A percentile compares a stretch with the other conserved stretches of the same genome.
Conservation (phyloP, 2,888 invertebrate species). For the Cetonia aurata region DNA sequence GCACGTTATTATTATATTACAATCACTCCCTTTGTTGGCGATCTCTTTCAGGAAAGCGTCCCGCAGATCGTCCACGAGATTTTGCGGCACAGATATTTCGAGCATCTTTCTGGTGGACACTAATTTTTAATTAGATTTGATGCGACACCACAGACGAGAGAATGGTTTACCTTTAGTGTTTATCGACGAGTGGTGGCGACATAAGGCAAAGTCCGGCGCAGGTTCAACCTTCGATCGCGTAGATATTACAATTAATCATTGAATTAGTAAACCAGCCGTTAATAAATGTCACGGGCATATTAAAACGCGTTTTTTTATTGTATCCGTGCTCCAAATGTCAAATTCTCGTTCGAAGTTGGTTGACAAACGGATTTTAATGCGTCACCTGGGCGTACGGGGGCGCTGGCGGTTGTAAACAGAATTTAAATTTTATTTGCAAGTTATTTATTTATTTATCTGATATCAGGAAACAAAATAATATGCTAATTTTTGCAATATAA, state of each 20-base stretch:
- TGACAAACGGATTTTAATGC: too few relatives aligned
- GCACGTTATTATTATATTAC: slow-evolving; percentile 9
- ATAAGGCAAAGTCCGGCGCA: slow-evolving; percentile 33
- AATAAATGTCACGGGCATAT: too few relatives aligned
- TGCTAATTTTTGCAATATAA: too few relatives aligned
- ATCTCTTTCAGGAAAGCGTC: slow-evolving; percentile 60
- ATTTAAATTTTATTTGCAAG: background rate
- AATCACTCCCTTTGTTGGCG: slow-evolving; percentile 54
- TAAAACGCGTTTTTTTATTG: too few relatives aligned
- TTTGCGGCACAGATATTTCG: slow-evolving; percentile 44
- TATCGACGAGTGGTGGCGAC: background rate
- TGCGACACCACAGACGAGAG: background rate
- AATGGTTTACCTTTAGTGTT: slow-evolving; percentile 16
- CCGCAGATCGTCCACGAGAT: slow-evolving; percentile 61
- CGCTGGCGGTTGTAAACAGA: too few relatives aligned
- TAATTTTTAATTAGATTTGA: slow-evolving; percentile 1
- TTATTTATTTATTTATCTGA: background rate
- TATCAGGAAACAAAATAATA: too few relatives aligned
- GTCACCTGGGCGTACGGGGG: too few relatives aligned
- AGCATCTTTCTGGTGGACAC: slow-evolving; percentile 3
- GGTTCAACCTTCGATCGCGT: slow-evolving; percentile 34
- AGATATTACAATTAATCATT: slow-evolving; percentile 9
- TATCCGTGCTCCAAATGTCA: slow-evolving; percentile 16
- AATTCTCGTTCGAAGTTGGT: background rate
- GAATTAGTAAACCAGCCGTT: background rate